Evolutionary conservation across 2,888 invertebrate genomes (phyloP).

Genomic region (Heliconius erato): DNA sequence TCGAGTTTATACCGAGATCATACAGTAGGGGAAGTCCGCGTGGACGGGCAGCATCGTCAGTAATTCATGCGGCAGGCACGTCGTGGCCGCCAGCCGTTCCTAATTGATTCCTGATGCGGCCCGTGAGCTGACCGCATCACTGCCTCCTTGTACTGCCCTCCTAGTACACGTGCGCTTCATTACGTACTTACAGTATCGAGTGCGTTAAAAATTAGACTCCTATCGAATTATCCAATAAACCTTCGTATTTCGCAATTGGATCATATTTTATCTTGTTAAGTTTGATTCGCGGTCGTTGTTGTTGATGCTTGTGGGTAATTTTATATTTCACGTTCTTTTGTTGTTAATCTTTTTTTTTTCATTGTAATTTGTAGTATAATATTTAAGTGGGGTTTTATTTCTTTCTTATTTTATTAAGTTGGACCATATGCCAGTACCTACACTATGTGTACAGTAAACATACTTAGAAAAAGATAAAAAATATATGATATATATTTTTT

Average conservation of each 20-base stretch:
- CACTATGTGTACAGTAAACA: not conserved
- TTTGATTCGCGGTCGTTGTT: slow-evolving; percentile 26
- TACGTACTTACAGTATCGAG: slow-evolving; percentile 67
- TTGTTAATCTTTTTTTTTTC: not conserved
- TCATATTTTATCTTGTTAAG: slow-evolving; percentile 37
- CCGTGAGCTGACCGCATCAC: slow-evolving; percentile 82
- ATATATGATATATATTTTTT: not conserved
- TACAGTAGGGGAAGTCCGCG: slow-evolving; percentile 62
- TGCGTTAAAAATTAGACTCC: slow-evolving; percentile 47
- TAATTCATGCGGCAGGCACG: slow-evolving; percentile 84
- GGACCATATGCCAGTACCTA: no score
- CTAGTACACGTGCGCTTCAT: slow-evolving; percentile 79
- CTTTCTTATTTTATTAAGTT: no score
- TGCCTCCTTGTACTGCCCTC: slow-evolving; percentile 80
- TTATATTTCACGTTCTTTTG: not conserved
- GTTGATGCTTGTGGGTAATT: not conserved
- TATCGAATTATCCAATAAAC: slow-evolving; percentile 45
- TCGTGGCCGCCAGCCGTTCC: slow-evolving; percentile 81
- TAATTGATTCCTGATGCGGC: slow-evolving; percentile 85
- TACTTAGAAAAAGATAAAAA: not conserved
- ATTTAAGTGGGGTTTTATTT: no score
- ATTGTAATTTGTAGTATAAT: not conserved
- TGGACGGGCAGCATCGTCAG: slow-evolving; percentile 75
- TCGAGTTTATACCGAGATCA: slow-evolving; percentile 66
- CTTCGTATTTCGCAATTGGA: slow-evolving; percentile 30